phyloP scores from a whole-genome alignment of 2,797 vertebrate genomes.

The Chelon labrosus region DNA sequence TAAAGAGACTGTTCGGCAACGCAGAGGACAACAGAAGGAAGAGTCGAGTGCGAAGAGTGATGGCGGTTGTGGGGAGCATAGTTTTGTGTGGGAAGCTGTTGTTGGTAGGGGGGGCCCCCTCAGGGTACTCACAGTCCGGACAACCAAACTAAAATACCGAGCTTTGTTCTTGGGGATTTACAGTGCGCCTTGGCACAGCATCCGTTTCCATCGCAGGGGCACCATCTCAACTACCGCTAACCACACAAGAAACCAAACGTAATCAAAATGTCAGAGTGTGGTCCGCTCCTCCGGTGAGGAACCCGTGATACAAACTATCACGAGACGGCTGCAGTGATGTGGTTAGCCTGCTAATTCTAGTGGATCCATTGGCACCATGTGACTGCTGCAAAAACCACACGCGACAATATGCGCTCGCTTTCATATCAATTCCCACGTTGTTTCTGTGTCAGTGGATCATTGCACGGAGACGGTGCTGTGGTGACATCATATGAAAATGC shows the following conservation, averaged over 20 bases:
- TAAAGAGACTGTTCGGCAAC: constrained; percentile 3
- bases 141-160: constrained; percentile 43
- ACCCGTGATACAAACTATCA: constrained; percentile 23
- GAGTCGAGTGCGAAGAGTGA: constrained; percentile 23
- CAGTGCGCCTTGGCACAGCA: constrained; percentile 22
- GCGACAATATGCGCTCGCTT: neutral
- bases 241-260: constrained; percentile 31
- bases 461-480: too few relatives aligned
- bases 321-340: neutral
- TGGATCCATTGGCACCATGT: neutral
- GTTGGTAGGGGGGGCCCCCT: constrained; percentile 14
- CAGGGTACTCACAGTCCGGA: constrained; percentile 38
- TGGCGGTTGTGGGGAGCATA: constrained; percentile 23
- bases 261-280: constrained; percentile 45
- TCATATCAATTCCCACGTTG: neutral
- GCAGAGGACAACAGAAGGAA: constrained; percentile 23
- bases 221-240: constrained; percentile 8
- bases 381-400: constrained; percentile 11
- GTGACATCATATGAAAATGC: neutral
- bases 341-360: constrained; percentile 6
- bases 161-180: constrained; percentile 68
- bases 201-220: constrained; percentile 52
- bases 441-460: neutral
- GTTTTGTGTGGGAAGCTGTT: constrained; percentile 23
- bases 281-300: constrained; percentile 21